Conservation (phyloP, 2,113 vertebrate species). For the Mus musculus region DNA sequence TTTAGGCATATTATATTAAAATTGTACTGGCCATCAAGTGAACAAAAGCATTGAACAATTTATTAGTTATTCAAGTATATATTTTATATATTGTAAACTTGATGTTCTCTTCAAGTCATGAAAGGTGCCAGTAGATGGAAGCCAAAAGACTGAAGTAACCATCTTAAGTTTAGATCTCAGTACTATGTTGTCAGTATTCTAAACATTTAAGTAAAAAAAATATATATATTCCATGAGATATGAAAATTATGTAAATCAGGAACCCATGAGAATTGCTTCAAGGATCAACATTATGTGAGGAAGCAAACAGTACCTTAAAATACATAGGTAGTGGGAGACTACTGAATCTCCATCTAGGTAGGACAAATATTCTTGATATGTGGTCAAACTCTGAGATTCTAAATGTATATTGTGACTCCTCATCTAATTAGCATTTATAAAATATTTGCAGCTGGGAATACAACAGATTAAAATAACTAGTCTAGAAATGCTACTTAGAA, state of each 20-base stretch:
- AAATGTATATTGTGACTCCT: neutral
- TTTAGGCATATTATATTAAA: neutral
- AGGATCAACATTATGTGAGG: neutral
- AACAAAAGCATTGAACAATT: neutral
- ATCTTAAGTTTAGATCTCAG: neutral
- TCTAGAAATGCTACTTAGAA: neutral
- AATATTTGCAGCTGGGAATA: neutral
- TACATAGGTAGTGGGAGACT: neutral
- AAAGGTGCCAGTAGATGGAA: neutral
- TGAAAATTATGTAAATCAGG: neutral
- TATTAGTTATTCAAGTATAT: neutral
- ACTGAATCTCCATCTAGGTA: neutral
- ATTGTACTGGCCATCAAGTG: neutral
- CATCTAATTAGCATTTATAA: neutral
- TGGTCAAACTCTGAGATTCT: neutral
- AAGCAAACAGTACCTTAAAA: neutral
- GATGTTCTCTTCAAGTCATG: neutral
- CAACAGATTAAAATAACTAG: neutral
- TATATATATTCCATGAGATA: neutral
- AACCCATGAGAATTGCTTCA: neutral
- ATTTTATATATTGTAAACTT: neutral
- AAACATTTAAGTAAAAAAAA: neutral
- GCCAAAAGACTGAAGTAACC: neutral
- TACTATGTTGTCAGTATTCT: neutral
- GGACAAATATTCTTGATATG: neutral